Conservation (phyloP, 1,140 invertebrate genomes). For the Temnothorax longispinosus region DNA sequence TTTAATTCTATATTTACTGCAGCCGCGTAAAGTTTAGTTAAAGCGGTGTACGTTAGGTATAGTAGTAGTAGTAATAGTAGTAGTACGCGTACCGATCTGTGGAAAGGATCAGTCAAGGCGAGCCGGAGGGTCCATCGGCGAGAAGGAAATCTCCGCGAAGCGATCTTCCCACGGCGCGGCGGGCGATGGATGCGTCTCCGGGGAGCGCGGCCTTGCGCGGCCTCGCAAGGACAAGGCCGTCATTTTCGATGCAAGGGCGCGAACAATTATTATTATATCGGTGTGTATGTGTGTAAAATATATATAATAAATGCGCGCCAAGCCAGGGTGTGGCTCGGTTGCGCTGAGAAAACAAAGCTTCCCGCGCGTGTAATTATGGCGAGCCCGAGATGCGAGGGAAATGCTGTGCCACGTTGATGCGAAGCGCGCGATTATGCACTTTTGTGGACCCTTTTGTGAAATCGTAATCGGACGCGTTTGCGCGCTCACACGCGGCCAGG, state of each 20-base stretch:
- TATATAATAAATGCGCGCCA: not conserved
- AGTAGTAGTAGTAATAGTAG: not conserved
- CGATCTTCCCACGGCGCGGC: constrained; percentile 78
- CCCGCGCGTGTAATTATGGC: not conserved
- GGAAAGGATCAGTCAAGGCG: constrained; percentile 70
- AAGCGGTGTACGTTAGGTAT: constrained; percentile 9
- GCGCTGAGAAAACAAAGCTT: constrained; percentile 21
- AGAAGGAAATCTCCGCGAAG: constrained; percentile 58
- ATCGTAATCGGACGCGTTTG: constrained; percentile 68
- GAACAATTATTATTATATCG: constrained; percentile 73
- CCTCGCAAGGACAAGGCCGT: constrained; percentile 83
- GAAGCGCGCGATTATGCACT: constrained; percentile 67
- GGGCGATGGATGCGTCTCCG: constrained; percentile 6
- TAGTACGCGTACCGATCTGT: constrained; percentile 67
- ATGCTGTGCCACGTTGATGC: constrained; percentile 53
- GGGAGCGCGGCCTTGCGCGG: constrained; percentile 62
- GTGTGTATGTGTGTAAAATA: not conserved
- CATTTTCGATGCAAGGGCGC: constrained; percentile 76
- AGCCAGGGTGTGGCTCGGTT: constrained; percentile 65
- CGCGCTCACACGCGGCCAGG: constrained; percentile 9
- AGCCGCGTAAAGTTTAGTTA: constrained; percentile 59
- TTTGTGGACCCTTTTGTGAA: constrained; percentile 50
- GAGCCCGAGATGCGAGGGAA: constrained; percentile 49
- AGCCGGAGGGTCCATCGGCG: constrained; percentile 73
- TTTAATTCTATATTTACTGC: constrained; percentile 77